Percentiles rank a stretch among this genome's conserved stretches.
Conservation (phyloP, 1,140 invertebrate species). For the Drosophila dunni region DNA sequence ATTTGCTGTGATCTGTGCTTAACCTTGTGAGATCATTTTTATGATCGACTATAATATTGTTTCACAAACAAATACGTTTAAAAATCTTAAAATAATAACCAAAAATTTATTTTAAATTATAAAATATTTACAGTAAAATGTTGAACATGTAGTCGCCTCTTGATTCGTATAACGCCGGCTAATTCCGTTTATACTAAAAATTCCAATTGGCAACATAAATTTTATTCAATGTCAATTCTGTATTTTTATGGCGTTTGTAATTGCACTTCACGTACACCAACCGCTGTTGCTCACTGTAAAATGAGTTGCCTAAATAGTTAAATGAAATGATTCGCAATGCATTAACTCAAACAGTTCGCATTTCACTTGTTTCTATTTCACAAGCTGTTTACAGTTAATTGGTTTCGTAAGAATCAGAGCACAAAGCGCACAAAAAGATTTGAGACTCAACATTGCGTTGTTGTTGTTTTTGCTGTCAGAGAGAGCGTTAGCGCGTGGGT, state of each 20-base stretch:
- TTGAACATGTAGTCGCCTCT: not conserved
- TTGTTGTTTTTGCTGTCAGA: not conserved
- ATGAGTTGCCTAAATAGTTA: not conserved
- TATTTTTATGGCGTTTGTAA: not conserved
- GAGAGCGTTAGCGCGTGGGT: too few species aligned
- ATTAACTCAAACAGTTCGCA: not conserved
- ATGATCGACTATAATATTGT: not conserved
- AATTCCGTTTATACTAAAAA: not conserved
- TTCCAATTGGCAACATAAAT: not conserved
- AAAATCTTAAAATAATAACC: too few species aligned
- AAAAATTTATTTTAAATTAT: too few species aligned
- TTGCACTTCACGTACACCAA: not conserved
- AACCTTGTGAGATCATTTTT: slow-evolving; percentile 31
- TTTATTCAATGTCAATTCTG: not conserved
- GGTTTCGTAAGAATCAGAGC: slow-evolving; percentile 5
- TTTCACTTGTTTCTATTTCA: slow-evolving; percentile 1
- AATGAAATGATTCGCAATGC: not conserved
- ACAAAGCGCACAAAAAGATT: not conserved
- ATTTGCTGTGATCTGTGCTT: not conserved
- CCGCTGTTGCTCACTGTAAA: not conserved
- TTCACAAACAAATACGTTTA: not conserved
- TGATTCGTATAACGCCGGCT: not conserved
- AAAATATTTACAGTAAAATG: too few species aligned
- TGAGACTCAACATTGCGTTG: not conserved
- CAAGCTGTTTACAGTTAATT: slow-evolving; percentile 17